Evolutionary conservation across 2,888 invertebrate species (phyloP).

Genomic region (Caenorhabditis afra): DNA sequence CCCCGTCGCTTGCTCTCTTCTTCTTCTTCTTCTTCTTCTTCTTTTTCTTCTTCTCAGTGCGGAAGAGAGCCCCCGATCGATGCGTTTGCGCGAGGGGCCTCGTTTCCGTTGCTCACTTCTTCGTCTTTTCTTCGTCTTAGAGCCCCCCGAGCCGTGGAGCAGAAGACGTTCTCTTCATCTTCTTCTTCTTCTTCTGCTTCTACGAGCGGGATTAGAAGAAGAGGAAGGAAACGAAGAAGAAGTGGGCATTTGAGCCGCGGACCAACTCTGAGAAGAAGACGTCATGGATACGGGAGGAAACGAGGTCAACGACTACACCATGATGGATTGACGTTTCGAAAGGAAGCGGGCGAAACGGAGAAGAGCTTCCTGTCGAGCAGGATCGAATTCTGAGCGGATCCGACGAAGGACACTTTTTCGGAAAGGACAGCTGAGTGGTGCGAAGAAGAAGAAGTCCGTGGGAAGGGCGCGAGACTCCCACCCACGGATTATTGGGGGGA

Average conservation of each 20-base stretch:
- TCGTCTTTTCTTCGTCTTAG: conserved; percentile 37
- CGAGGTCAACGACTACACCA: conserved; percentile 53
- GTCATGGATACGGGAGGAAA: conserved; percentile 50
- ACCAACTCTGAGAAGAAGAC: conserved; percentile 46
- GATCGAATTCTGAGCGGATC: neutral
- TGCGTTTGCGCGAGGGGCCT: conserved; percentile 39
- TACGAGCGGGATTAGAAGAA: conserved; percentile 50
- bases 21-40: conserved; percentile 31
- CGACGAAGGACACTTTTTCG: no score
- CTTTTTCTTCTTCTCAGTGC: conserved; percentile 25
- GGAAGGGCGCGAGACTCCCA: no score
- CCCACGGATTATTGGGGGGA: neutral
- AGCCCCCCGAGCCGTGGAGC: conserved; percentile 25
- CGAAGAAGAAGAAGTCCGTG: no score
- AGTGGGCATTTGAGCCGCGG: conserved; percentile 37
- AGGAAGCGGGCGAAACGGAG: conserved; percentile 9
- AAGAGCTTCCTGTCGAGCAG: neutral
- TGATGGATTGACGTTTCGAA: conserved; percentile 51
- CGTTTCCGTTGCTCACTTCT: conserved; percentile 36
- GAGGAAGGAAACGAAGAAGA: conserved; percentile 18
- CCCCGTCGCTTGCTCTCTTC: conserved; percentile 19
- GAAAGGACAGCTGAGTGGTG: neutral
- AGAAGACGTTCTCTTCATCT: conserved; percentile 33
- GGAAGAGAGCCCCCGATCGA: conserved; percentile 43
- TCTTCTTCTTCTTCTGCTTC: conserved; percentile 35